These are phyloP conservation scores for Chloroclysta siterata DNA, from an alignment of 2,888 invertebrate genomes.

Conservation along the genomic window DNA sequence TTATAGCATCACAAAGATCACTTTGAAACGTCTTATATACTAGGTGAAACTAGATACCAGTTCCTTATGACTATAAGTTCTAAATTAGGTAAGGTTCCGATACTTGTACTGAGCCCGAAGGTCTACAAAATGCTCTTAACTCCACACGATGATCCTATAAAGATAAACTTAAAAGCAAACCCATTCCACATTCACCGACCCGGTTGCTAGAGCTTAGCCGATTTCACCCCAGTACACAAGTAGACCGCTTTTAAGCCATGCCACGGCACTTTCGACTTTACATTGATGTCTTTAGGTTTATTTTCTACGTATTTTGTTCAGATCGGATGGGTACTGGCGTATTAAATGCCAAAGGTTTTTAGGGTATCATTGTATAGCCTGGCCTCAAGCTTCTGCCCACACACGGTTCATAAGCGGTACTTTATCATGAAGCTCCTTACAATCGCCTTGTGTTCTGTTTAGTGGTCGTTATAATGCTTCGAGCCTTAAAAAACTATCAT, in stretches of 20 bases:
- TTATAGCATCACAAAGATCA: too few relatives aligned
- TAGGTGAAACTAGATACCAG: too few relatives aligned
- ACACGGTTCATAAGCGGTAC: conserved; percentile 23
- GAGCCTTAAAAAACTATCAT: conserved; percentile 17
- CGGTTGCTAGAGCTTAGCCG: conserved; percentile 38
- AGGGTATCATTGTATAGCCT: conserved; percentile 27
- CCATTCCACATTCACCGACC: conserved; percentile 39
- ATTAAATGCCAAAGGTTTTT: conserved; percentile 28
- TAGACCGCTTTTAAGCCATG: conserved; percentile 6
- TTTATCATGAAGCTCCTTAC: conserved; percentile 21
- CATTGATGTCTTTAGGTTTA: conserved; percentile 3
- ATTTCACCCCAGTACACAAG: conserved; percentile 39
- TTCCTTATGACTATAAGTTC: background rate
- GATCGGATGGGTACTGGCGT: background rate
- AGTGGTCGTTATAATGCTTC: conserved; percentile 21
- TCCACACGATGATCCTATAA: conserved; percentile 33
- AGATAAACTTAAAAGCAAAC: conserved; percentile 34
- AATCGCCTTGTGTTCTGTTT: conserved; percentile 13
- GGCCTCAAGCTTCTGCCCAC: conserved; percentile 30
- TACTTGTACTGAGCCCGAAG: conserved; percentile 1
- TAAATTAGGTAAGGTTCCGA: background rate
- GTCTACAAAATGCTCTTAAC: conserved; percentile 13
- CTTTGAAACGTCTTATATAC: too few relatives aligned
- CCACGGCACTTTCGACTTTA: conserved; percentile 18
- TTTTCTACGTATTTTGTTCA: background rate